A percentile compares a stretch with the other conserved stretches of the same genome.
phyloP scores from a whole-genome alignment of 2,113 vertebrate species.

The Daubentonia madagascariensis region DNA sequence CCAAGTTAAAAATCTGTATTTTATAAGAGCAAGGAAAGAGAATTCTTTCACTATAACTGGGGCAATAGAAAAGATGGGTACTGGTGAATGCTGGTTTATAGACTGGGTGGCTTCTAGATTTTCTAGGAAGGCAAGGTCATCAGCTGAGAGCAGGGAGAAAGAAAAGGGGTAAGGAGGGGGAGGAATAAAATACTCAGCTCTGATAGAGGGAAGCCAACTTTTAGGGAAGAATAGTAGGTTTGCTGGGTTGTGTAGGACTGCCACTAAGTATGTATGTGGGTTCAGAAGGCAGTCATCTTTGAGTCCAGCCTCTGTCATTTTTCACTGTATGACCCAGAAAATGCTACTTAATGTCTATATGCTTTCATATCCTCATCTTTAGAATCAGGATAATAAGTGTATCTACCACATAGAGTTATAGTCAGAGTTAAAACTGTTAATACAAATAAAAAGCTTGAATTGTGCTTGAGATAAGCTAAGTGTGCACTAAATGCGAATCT shows the following conservation, averaged over 20 bases:
- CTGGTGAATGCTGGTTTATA: background rate
- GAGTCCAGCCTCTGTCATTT: background rate
- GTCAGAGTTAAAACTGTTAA: background rate
- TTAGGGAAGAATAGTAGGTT: background rate
- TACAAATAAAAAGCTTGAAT: background rate
- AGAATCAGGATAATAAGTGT: background rate
- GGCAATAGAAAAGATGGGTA: background rate
- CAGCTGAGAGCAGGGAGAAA: background rate
- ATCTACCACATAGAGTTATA: background rate
- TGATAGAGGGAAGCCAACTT: background rate
- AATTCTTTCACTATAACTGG: background rate
- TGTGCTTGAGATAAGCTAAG: background rate
- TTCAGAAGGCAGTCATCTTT: background rate
- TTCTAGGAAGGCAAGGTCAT: background rate
- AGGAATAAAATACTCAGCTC: background rate
- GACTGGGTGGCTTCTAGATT: background rate
- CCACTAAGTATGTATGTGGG: fast-evolving
- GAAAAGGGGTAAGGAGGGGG: background rate
- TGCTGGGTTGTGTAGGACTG: background rate
- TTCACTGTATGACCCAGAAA: background rate
- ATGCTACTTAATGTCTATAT: background rate
- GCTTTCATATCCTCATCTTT: background rate
- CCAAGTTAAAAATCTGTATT: background rate
- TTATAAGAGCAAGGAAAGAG: background rate
- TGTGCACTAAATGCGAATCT: background rate